phyloP scores from a whole-genome alignment of 2,797 vertebrate species.

The Cephalopachus bancanus region DNA sequence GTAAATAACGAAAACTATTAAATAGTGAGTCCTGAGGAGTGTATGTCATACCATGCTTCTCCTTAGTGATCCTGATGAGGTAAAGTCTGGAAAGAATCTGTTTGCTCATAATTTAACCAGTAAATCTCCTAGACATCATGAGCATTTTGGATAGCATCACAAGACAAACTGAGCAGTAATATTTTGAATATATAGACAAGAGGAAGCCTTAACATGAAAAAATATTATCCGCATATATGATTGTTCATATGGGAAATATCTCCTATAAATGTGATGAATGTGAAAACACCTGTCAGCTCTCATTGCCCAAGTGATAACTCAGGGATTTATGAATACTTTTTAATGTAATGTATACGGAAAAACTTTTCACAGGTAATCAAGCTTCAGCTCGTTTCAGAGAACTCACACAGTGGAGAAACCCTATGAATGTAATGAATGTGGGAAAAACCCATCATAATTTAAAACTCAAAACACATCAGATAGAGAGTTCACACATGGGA shows the following conservation, averaged over 20 bases:
- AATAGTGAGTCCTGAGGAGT: background rate
- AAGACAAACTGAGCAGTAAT: background rate
- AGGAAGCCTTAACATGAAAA: background rate
- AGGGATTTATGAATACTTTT: background rate
- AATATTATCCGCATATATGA: background rate
- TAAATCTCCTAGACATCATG: background rate
- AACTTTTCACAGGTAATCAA: background rate
- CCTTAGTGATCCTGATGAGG: background rate
- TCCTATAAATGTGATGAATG: background rate
- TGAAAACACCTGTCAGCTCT: background rate
- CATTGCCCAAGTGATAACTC: background rate
- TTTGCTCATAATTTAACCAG: background rate
- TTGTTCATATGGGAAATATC: background rate
- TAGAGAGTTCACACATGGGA: background rate
- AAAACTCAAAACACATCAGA: too few species aligned
- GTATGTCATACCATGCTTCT: background rate
- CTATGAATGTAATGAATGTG: background rate
- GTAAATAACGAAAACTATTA: background rate
- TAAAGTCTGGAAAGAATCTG: background rate
- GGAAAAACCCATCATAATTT: background rate
- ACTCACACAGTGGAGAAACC: background rate
- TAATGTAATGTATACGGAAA: background rate
- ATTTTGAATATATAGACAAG: background rate
- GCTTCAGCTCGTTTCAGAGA: background rate
- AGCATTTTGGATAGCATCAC: background rate